A percentile compares a stretch with the other conserved stretches of the same genome.
Evolutionary conservation across 2,888 invertebrate species (phyloP).

Genomic region (Acanthosoma haemorrhoidale): DNA sequence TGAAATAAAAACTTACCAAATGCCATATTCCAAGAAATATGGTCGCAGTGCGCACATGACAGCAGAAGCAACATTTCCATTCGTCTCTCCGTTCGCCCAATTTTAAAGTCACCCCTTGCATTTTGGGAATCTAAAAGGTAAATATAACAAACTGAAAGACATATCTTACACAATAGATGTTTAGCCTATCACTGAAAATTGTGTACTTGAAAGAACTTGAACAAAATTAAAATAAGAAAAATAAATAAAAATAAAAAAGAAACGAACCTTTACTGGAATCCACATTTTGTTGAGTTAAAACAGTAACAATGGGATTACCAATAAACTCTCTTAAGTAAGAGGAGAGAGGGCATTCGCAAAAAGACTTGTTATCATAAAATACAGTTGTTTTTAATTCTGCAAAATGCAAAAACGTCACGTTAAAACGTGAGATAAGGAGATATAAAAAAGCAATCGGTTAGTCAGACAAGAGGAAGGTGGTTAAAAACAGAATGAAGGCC

Average conservation of each 20-base stretch:
- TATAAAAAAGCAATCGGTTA: neutral
- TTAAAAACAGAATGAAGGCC: neutral
- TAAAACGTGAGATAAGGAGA: conserved; percentile 31
- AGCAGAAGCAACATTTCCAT: conserved; percentile 73
- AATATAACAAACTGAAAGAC: neutral
- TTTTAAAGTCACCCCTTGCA: conserved; percentile 40
- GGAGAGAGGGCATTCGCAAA: conserved; percentile 12
- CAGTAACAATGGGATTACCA: neutral
- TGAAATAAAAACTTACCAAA: conserved; percentile 61
- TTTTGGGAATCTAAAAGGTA: conserved; percentile 27
- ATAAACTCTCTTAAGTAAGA: neutral
- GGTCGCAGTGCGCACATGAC: conserved; percentile 78
- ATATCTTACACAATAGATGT: neutral
- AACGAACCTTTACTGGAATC: conserved; percentile 27
- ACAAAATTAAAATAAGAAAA: neutral
- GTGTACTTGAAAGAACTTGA: neutral
- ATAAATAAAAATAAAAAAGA: neutral
- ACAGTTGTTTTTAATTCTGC: neutral
- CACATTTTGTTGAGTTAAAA: conserved; percentile 17
- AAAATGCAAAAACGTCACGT: conserved; percentile 29
- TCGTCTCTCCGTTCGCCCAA: conserved; percentile 53
- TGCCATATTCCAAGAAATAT: conserved; percentile 79
- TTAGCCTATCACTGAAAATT: too few species aligned
- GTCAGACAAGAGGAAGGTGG: too few species aligned
- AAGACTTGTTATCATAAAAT: conserved; percentile 17